Percentiles rank a stretch among this genome's conserved stretches.
These are phyloP conservation scores for Pentalonia nigronervosa DNA, from an alignment of 1,140 invertebrate genomes.

Conservation along the genomic window DNA sequence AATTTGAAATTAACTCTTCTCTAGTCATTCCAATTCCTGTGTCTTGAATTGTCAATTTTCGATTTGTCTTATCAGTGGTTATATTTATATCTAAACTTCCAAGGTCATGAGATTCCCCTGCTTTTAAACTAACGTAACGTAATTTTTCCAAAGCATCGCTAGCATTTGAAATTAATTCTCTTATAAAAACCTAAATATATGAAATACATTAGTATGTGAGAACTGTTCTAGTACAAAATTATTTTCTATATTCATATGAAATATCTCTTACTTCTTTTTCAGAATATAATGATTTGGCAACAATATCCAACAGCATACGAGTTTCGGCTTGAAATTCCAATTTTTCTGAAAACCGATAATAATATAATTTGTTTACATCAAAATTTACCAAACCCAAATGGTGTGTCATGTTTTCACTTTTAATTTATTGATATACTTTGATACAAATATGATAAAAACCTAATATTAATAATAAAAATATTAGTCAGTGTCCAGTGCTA, in stretches of 20 bases:
- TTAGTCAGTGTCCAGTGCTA: too few relatives aligned
- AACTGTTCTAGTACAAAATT: not conserved
- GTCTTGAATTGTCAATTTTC: conserved; percentile 89
- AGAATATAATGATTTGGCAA: conserved; percentile 95
- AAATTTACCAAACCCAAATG: too few relatives aligned
- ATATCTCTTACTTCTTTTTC: conserved; percentile 84
- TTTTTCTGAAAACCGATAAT: conserved; percentile 56
- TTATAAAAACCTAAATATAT: conserved; percentile 82
- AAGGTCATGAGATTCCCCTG: conserved; percentile 67
- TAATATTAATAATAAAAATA: too few relatives aligned
- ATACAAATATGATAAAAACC: too few relatives aligned
- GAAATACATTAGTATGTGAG: not conserved
- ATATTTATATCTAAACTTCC: conserved; percentile 86
- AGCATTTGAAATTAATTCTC: conserved; percentile 95
- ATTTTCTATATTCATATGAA: not conserved
- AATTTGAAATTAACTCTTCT: conserved; percentile 88
- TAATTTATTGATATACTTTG: too few relatives aligned
- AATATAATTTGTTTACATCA: too few relatives aligned
- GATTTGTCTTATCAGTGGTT: conserved; percentile 84
- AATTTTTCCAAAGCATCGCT: conserved; percentile 97
- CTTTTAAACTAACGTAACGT: conserved; percentile 72
- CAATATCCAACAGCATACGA: conserved; percentile 93
- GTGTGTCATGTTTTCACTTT: too few relatives aligned
- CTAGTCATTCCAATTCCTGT: conserved; percentile 93
- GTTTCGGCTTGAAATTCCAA: conserved; percentile 95